Base-by-base conservation (phyloP, 2,888 invertebrate species). In the Temnothorax rugatulus region DNA sequence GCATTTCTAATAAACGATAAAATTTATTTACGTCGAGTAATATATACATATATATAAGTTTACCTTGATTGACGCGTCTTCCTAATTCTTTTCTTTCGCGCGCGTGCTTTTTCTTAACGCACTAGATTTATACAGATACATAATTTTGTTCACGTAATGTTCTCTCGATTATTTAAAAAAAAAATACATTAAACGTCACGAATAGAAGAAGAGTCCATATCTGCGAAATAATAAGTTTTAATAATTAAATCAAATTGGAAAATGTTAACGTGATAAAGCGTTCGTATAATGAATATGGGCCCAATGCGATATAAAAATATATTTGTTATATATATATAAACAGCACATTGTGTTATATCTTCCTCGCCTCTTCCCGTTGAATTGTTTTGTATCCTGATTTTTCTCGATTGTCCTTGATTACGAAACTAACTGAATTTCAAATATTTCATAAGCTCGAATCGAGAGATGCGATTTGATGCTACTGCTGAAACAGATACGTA, bases 251-350 rank as follows among this genome's bases (percentile, higher is more conserved):
- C 54, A 81, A 86, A 57, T 63, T 76, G 63, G 47, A 77, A 71
- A 38, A 77, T 52, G 79, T 86, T 90, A 83, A 84, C 84, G 83
- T 90, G 84, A 34, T 87, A 85, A 89, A 89, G 61, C 69, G 85
- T 89, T 90, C 83, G 81, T 82, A 75, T 84, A 86, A 89, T 84
- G 85, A 89, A 89, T 71, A 86, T 87, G 86, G 84, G 87, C 85
- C 84, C 84, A 86, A 89, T 59, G n/a, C 76, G 81, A 68, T 68
- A 66, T 69, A 34, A 71, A 86, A 47, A 84, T 68, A 83, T 84
- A 82, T 54, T 77, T 69, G 21, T 87, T 29, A 81, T 74, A 74
- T 57, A 83, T 63, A 34, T 29, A 29, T 29, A 64, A 57, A 74
- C n/a, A 76, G 63, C 38, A 11, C 50, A 7, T 15, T 71, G 9